A percentile compares a stretch with the other conserved stretches of the same genome.
Evolutionary conservation across 1,140 invertebrate species (phyloP).

Genomic region (Drosophila neocordata): DNA sequence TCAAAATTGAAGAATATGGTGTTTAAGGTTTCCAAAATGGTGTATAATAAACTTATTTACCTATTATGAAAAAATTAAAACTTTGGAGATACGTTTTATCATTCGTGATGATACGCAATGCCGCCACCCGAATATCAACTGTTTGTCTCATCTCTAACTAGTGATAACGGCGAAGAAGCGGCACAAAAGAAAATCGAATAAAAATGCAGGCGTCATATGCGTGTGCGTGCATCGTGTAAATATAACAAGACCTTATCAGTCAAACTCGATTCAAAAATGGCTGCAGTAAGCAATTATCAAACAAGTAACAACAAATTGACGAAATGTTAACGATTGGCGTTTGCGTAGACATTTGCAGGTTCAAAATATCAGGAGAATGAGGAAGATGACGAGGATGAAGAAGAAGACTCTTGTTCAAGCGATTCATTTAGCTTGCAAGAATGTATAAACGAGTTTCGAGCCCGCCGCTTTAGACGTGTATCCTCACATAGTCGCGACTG

Average conservation of each 20-base stretch:
- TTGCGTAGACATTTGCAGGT: constrained; percentile 50
- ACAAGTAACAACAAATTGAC: background rate
- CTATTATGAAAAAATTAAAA: no score
- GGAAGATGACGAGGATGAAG: constrained; percentile 60
- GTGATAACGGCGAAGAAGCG: constrained; percentile 75
- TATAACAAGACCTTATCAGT: constrained; percentile 53
- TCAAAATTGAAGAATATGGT: no score
- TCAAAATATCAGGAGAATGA: constrained; percentile 50
- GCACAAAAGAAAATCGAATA: constrained; percentile 55
- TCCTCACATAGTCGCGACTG: constrained; percentile 72
- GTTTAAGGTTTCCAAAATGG: no score
- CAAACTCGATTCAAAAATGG: constrained; percentile 44
- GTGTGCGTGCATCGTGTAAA: constrained; percentile 73
- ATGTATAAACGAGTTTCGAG: constrained; percentile 79
- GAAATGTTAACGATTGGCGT: constrained; percentile 36
- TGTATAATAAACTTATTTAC: no score
- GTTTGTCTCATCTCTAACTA: background rate
- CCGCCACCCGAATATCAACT: background rate
- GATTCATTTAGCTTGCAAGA: constrained; percentile 78
- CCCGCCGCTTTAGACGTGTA: constrained; percentile 62
- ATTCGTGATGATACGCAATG: no score
- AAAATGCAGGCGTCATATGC: constrained; percentile 73
- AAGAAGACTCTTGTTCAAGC: constrained; percentile 60
- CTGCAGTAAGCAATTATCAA: constrained; percentile 46
- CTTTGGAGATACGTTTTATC: no score